phyloP scores from a whole-genome alignment of 2,113 vertebrate genomes.

The Rhinopithecus roxellana region DNA sequence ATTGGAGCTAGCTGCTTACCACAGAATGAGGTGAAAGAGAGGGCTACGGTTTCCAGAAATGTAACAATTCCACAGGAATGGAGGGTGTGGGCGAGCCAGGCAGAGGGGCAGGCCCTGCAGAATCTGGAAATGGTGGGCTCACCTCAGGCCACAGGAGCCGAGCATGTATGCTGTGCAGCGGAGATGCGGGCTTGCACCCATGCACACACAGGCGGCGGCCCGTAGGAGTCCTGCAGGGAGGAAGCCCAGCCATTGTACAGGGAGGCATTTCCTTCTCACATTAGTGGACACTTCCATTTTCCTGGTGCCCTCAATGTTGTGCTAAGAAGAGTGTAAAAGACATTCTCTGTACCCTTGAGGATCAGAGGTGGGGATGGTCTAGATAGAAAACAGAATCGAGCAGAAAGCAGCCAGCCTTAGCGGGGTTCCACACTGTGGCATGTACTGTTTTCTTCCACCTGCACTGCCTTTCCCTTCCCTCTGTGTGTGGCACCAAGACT shows the following conservation, averaged over 20 bases:
- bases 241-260: fast-evolving
- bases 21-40: not conserved
- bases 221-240: fast-evolving
- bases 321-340: not conserved
- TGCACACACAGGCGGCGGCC: fast-evolving
- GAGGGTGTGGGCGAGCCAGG: not conserved
- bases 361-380: not conserved
- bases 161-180: not conserved
- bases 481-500: not conserved
- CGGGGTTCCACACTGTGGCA: not conserved
- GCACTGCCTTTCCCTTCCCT: not conserved
- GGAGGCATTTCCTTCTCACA: not conserved
- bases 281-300: too few species aligned
- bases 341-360: not conserved
- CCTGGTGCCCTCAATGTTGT: not conserved
- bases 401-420: not conserved
- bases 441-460: not conserved
- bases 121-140: not conserved
- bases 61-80: not conserved
- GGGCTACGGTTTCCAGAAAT: not conserved
- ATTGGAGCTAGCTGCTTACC: not conserved
- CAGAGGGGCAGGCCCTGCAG: not conserved
- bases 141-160: not conserved
- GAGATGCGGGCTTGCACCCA: not conserved
- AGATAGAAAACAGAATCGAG: not conserved